Evolutionary conservation across 2,113 vertebrate genomes (phyloP).

Genomic region (Athene cunicularia): DNA sequence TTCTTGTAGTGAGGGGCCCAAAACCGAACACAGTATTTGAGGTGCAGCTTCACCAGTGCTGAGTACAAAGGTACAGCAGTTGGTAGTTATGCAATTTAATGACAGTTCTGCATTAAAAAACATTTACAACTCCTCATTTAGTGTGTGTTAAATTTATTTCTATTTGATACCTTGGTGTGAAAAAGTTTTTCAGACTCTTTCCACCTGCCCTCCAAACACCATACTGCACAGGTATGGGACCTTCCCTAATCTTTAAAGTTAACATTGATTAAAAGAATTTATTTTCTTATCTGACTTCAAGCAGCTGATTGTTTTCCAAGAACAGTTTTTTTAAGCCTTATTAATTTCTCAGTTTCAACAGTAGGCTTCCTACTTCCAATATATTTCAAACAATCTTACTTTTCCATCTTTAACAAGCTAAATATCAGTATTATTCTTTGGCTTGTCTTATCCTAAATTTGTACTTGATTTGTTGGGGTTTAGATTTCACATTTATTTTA

Average conservation of each 20-base stretch:
- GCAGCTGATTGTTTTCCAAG: neutral
- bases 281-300: neutral
- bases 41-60: neutral
- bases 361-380: neutral
- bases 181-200: neutral
- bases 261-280: neutral
- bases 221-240: neutral
- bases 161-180: neutral
- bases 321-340: neutral
- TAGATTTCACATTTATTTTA: neutral
- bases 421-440: neutral
- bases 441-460: neutral
- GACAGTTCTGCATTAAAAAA: neutral
- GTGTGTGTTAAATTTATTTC: neutral
- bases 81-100: neutral
- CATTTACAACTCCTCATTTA: neutral
- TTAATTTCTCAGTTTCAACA: neutral
- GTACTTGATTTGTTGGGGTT: neutral
- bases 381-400: neutral
- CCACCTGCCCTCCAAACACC: neutral
- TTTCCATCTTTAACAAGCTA: neutral
- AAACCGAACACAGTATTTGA: neutral
- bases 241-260: neutral
- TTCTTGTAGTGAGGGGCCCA: neutral
- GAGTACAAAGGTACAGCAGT: neutral